Evolutionary conservation across 1,140 invertebrate genomes (phyloP), one percentile per base, ranked within the genome.

Genomic region (Zaprionus davidi): DNA sequence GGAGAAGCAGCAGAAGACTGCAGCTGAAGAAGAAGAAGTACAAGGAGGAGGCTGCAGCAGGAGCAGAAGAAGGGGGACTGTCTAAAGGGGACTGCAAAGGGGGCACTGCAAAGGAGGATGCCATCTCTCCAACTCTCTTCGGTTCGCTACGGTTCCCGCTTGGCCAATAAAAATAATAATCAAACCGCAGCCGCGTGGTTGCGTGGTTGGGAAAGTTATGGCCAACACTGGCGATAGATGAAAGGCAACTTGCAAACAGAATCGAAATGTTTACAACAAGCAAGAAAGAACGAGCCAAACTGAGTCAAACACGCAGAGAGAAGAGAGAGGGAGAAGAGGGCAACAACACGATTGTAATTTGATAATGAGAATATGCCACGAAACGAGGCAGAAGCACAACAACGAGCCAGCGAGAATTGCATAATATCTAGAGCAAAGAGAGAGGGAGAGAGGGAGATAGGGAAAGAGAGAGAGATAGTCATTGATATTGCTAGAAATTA

Each of bases 81-180:
- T 41, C 5, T 4, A 28, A 28, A 4, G 4, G 15, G 38, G 13
- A 4, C 36, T 38, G 3, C 15, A 15, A 6, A 6, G 5, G 5
- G 28, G 38, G 38, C 44, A 49, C 46, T 49, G 38, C 11, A 13
- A 34, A 64, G 71, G 26, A 73, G 66, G 59, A 63, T 46, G 68
- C 68, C 34, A 70, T 62, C 58, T 46, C 62, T 46, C 41, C 4
- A 15, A 31, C 38, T 67, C 51, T 60, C 55, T 55, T 56, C 58
- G 2, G 38, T 68, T 46, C n/a, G 5, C 41, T 46, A 5, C 41
- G n/a, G 57, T 51, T 41, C 53, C 31, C 34, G 65, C 38, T 26
- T 58, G 58, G 49, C 60, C 79, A 85, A 85, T 85, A 86, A 86
- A 86, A 85, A 76, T 86, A 85, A 85, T 86, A 85, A 86, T 87